Evolutionary conservation across 1,140 invertebrate genomes (phyloP), one percentile per base, ranked within the genome.

Genomic region (Drosophila truncata): DNA sequence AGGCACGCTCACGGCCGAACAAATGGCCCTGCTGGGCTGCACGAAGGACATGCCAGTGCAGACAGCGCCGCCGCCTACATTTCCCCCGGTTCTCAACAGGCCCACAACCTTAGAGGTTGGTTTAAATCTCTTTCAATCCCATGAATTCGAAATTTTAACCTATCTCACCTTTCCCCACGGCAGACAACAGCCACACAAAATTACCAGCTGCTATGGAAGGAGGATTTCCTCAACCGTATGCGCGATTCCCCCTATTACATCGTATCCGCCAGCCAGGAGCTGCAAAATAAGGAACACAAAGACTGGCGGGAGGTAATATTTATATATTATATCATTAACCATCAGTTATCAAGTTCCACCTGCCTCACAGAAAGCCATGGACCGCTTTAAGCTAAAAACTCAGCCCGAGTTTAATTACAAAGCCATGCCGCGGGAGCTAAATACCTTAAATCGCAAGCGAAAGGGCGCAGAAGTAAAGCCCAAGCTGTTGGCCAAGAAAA

Each of bases 31-130:
- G 41, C 70, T 95, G n/a, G 95, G 95, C 3, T 94, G 95, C 60
- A 91, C 93, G 2, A 95, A 94, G 59, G 96, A 97, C 78, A 80
- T 93, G 25, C 77, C 95, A 18, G 93, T 94, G 4, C 94, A 95
- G 39, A 94, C 95, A 18, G 92, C 95, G 3, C 96, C 96, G 25
- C 96, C 96, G 10, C 94, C 95, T 41, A 93, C 95, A 31, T 97
- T 95, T 93, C 96, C 96, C 10, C 80, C 93, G 0, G 73, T 96
- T 20, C 93, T 95, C 14, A 94, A 94, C 67, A 95, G 95, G 79
- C 95, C 96, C 16, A 93, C 95, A 8, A 91, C 94, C n/a, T 86
- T 95, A 4, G 80, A 91, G 16, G 84, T 94, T 18, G 2, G 27
- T 27, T 16, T 11, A 13, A 35, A 49, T 8, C 2, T 0, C 16